Percentiles rank a stretch among this genome's conserved stretches.
Evolutionary conservation across 2,888 invertebrate species (phyloP).

Genomic region (Lochmaea capreae): DNA sequence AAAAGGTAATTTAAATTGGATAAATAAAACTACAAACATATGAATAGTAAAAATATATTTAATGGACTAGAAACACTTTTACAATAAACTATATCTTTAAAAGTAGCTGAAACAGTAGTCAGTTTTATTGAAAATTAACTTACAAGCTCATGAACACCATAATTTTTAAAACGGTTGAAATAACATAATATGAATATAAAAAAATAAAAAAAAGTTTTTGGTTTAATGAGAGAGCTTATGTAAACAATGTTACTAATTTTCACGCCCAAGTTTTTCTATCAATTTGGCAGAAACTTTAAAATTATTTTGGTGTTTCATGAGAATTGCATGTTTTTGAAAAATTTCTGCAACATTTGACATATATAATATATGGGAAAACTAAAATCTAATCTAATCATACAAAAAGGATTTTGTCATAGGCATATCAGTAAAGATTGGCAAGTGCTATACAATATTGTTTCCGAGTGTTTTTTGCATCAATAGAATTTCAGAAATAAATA

Average conservation of each 20-base stretch:
- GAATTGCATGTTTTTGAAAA: not conserved
- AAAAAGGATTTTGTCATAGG: not conserved
- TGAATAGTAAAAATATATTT: constrained; percentile 42
- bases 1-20: not conserved
- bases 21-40: constrained; percentile 19
- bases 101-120: constrained; percentile 24
- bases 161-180: not conserved
- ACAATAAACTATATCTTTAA: constrained; percentile 27
- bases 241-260: not conserved
- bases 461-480: too few species aligned
- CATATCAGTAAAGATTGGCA: not conserved
- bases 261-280: too few species aligned
- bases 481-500: too few species aligned
- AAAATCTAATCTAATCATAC: not conserved
- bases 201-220: not conserved
- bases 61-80: constrained; percentile 43
- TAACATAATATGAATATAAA: not conserved
- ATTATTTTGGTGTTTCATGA: constrained; percentile 1
- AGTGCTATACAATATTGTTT: too few species aligned
- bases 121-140: not conserved
- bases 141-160: not conserved
- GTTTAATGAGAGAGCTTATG: not conserved
- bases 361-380: not conserved
- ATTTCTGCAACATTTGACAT: constrained; percentile 1
- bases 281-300: too few species aligned